A percentile compares a stretch with the other conserved stretches of the same genome.
phyloP scores from a whole-genome alignment of 2,113 vertebrate species.

The Corythornis cristatus region DNA sequence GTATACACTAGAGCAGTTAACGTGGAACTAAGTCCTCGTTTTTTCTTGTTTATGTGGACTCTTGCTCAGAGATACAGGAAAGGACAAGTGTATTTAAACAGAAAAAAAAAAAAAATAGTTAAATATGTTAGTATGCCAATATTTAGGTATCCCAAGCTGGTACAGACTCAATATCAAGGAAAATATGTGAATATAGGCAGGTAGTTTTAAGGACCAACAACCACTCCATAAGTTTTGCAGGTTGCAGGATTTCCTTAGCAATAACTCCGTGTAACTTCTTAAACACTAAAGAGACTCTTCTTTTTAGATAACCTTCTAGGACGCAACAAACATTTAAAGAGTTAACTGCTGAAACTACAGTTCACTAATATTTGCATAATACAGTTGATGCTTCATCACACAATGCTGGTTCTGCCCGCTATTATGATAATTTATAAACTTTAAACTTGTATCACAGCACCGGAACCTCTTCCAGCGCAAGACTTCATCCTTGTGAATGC shows the following conservation, averaged over 20 bases:
- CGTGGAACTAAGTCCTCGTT: neutral
- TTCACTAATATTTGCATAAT: neutral
- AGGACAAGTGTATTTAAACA: neutral
- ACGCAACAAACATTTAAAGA: neutral
- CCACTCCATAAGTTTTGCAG: neutral
- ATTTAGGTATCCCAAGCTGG: neutral
- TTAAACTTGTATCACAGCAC: neutral
- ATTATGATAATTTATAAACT: neutral
- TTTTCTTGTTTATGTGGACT: neutral
- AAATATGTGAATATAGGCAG: fast-evolving
- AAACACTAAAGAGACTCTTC: neutral
- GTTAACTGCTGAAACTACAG: neutral
- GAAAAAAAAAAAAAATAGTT: neutral
- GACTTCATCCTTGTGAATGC: fast-evolving
- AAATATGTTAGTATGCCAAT: neutral
- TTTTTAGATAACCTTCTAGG: neutral
- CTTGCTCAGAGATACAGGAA: fast-evolving
- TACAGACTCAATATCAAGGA: neutral
- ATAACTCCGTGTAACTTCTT: neutral
- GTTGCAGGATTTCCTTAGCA: neutral
- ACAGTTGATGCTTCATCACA: neutral
- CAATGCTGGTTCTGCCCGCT: neutral
- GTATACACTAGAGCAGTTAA: fast-evolving
- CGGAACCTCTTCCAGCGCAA: neutral
- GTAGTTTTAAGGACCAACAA: neutral